These are phyloP conservation scores for Lanistes nyassanus DNA, from an alignment of 1,140 invertebrate species.

Conservation along the genomic window DNA sequence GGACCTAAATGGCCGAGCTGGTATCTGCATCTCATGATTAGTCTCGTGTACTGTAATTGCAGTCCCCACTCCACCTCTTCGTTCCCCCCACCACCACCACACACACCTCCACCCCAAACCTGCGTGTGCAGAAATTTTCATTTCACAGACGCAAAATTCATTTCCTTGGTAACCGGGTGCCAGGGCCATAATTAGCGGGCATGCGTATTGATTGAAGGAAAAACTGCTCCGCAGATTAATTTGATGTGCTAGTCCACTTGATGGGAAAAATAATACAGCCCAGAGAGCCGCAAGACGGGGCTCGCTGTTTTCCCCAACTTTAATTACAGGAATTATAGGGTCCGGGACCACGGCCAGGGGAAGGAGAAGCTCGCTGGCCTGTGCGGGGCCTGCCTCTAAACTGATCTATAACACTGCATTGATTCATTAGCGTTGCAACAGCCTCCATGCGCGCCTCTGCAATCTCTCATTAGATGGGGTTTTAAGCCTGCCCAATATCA, in stretches of 20 bases:
- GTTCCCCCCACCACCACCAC: no score
- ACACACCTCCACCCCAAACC: no score
- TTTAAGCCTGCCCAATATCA: slow-evolving; percentile 19
- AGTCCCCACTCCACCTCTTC: no score
- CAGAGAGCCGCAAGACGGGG: slow-evolving; percentile 15
- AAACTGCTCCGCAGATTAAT: slow-evolving; percentile 37
- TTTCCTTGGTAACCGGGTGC: slow-evolving; percentile 28
- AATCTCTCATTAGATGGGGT: slow-evolving; percentile 21
- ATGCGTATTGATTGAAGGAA: slow-evolving; percentile 33
- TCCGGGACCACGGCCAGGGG: slow-evolving; percentile 12
- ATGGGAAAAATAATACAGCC: slow-evolving; percentile 36
- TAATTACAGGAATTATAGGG: slow-evolving; percentile 40
- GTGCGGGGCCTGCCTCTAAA: slow-evolving; percentile 14
- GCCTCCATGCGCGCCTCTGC: background rate
- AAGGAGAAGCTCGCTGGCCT: background rate
- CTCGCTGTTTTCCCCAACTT: slow-evolving; percentile 32
- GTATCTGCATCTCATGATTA: no score
- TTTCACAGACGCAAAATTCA: slow-evolving; percentile 32
- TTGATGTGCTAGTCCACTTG: slow-evolving; percentile 34
- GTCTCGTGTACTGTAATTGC: no score
- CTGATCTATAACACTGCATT: slow-evolving; percentile 32
- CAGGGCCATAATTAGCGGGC: slow-evolving; percentile 33
- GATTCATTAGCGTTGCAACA: slow-evolving; percentile 27
- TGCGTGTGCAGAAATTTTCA: slow-evolving; percentile 32
- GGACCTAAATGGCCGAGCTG: no score